Base-by-base conservation (phyloP, 2,113 vertebrate species). In the Himantopus leucocephalus region DNA sequence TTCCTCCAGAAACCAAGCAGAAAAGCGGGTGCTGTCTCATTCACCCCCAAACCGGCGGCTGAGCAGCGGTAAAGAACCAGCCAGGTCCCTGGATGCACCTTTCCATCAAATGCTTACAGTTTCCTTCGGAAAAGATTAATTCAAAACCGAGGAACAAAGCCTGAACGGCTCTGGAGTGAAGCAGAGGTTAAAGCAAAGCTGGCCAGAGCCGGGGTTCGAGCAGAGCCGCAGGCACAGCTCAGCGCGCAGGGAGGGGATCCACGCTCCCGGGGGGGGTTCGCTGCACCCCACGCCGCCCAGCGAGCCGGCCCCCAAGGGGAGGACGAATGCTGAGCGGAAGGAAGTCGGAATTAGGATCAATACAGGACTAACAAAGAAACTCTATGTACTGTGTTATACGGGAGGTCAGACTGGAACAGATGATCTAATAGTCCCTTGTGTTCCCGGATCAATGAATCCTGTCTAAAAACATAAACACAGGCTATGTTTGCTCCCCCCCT, bases 391-490 rank as follows among this genome's bases (percentile, higher is more conserved):
- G 90, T 22, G 93, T 80, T 79, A 55, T 63, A 62, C 2, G 5
- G 92, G 88, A 96, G 96, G 93, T 96, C 96, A 96, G 85, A 14
- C 90, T 74, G 77, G 77, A 85, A 90, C 3, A 15, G 87, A 93
- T 93, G 95, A 97, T 96, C 96, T 96, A 94, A 96, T 90, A 96
- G 95, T 92, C 96, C 93, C 96, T 67, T 23, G 90, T 77, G 96
- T 95, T 77, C 88, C 43, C 2, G 2, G 90, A 96, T 97, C 96
- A 96, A 96, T 96, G 88, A 94, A 88, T 74, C 82, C 92, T 95
- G 96, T 96, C 96, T 92, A 80, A 95, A 96, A 96, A 94, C 74
- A 97, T 96, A 85, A 97, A 95, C 92, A 96, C 26, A 19, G 71
- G 58, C 85, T 79, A 52, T 6, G 3, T 67, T 52, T 19, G 48